A percentile compares a stretch with the other conserved stretches of the same genome.
phyloP scores from a whole-genome alignment of 1,140 invertebrate genomes.

The Dermatophagoides farinae region DNA sequence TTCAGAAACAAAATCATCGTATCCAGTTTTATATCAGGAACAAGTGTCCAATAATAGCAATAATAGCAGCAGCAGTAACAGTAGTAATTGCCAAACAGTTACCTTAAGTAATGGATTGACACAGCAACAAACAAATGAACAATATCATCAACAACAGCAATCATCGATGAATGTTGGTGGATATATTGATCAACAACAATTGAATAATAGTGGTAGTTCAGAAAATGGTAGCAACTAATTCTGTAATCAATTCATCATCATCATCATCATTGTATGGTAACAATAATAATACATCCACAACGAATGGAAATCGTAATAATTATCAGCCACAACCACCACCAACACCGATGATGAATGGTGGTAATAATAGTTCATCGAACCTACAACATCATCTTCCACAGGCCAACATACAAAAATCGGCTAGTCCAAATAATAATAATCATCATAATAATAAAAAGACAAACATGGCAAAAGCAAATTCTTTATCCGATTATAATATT shows the following conservation, averaged over 20 bases:
- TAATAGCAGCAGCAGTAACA: constrained; percentile 1
- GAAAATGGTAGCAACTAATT: too few species aligned
- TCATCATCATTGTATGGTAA: too few species aligned
- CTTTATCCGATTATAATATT: constrained; percentile 10
- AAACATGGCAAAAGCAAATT: constrained; percentile 11
- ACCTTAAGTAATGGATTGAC: background rate
- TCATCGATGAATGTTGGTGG: too few species aligned
- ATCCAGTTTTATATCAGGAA: background rate
- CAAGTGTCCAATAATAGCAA: background rate
- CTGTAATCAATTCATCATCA: too few species aligned
- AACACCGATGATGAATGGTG: background rate
- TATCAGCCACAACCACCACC: background rate
- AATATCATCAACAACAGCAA: too few species aligned
- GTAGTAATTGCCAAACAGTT: background rate
- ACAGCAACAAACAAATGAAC: background rate
- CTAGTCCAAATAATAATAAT: background rate
- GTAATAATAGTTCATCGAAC: background rate
- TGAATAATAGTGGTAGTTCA: too few species aligned
- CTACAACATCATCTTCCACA: too few species aligned
- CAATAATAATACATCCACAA: background rate
- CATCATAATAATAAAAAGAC: background rate
- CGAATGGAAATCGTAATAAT: background rate
- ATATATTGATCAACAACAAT: too few species aligned
- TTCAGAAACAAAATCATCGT: background rate
- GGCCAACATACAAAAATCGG: too few species aligned